These are phyloP conservation scores for Cryptophagus acutangulus DNA, from an alignment of 2,888 invertebrate genomes.

Conservation along the genomic window DNA sequence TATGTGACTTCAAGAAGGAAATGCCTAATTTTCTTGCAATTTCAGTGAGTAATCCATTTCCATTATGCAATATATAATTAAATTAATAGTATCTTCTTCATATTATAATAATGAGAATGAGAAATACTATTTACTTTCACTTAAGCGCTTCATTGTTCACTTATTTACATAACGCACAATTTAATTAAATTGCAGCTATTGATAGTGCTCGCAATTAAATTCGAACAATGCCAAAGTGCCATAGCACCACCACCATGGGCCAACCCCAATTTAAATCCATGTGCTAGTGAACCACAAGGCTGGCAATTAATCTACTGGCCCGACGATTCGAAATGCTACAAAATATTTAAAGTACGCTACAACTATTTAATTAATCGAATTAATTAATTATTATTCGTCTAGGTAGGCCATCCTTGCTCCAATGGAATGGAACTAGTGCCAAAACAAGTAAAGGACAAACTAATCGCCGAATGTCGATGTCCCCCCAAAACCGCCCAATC, in stretches of 20 bases:
- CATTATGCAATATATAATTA: too few relatives aligned
- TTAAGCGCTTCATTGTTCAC: too few relatives aligned
- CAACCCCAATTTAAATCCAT: constrained; percentile 74
- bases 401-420: constrained; percentile 74
- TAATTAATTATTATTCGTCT: constrained; percentile 11
- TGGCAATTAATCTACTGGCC: constrained; percentile 87
- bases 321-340: constrained; percentile 76
- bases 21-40: too few relatives aligned
- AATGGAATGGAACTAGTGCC: constrained; percentile 80
- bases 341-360: constrained; percentile 74
- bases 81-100: too few relatives aligned
- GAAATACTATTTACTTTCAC: too few relatives aligned
- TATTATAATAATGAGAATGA: too few relatives aligned
- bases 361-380: constrained; percentile 1
- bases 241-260: constrained; percentile 85
- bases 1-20: too few relatives aligned
- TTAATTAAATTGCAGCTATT: too few relatives aligned
- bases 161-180: too few relatives aligned
- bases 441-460: constrained; percentile 45
- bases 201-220: too few relatives aligned
- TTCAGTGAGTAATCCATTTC: too few relatives aligned
- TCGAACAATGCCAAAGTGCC: too few relatives aligned
- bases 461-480: constrained; percentile 73
- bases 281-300: constrained; percentile 72
- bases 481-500: constrained; percentile 75